Percentiles rank a stretch among this genome's conserved stretches.
phyloP scores from a whole-genome alignment of 1,140 invertebrate genomes.

The Nautilus pompilius region DNA sequence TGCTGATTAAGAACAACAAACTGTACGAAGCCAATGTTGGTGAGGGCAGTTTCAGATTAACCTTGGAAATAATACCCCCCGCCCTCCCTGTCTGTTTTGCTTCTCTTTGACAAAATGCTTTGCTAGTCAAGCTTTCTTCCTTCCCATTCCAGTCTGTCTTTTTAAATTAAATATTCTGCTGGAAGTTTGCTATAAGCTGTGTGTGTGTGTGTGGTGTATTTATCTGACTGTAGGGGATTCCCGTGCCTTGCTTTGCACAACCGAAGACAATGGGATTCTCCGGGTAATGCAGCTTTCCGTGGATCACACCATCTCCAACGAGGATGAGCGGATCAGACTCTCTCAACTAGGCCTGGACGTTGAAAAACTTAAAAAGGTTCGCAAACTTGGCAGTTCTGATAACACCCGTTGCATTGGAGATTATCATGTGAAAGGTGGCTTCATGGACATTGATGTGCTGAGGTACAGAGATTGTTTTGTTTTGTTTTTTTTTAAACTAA shows the following conservation, averaged over 20 bases:
- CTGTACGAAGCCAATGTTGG: constrained; percentile 81
- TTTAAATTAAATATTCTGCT: too few relatives aligned
- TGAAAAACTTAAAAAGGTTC: constrained; percentile 58
- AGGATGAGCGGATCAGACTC: constrained; percentile 75
- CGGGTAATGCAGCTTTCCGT: constrained; percentile 76
- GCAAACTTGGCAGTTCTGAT: constrained; percentile 58
- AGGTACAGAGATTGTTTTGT: constrained; percentile 26
- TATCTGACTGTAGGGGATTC: constrained; percentile 59
- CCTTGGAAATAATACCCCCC: too few relatives aligned
- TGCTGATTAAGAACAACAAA: constrained; percentile 70
- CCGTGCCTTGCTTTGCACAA: constrained; percentile 76
- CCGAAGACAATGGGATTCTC: constrained; percentile 75
- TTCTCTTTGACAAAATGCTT: too few relatives aligned
- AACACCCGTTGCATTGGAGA: constrained; percentile 78
- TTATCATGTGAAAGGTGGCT: constrained; percentile 81
- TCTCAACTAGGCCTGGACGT: constrained; percentile 66
- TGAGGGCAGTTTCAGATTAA: too few relatives aligned
- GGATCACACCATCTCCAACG: constrained; percentile 80
- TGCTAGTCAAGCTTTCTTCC: too few relatives aligned
- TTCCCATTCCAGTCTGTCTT: too few relatives aligned
- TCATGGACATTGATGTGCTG: constrained; percentile 74
- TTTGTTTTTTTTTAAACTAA: background rate
- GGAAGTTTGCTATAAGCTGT: too few relatives aligned
- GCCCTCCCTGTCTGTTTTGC: too few relatives aligned
- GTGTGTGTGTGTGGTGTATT: too few relatives aligned